Percentiles rank a stretch among this genome's conserved stretches.
phyloP scores from a whole-genome alignment of 2,113 vertebrate genomes.

The Proteles cristata region DNA sequence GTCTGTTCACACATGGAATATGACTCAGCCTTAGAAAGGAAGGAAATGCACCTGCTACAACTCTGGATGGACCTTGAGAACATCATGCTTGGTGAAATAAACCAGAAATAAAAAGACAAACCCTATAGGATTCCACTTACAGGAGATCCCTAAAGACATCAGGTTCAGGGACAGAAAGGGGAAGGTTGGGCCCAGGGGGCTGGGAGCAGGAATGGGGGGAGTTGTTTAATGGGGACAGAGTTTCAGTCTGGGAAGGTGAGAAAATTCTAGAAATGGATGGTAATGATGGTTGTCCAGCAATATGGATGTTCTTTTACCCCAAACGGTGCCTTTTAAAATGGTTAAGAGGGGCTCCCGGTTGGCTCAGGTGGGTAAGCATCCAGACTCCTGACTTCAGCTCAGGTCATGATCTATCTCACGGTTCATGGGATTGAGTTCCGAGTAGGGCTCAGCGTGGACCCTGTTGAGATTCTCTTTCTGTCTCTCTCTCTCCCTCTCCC shows the following conservation, averaged over 20 bases:
- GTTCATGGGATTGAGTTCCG: no score
- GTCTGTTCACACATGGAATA: rapidly evolving
- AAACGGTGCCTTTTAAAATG: no score
- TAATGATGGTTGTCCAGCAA: no score
- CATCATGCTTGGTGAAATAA: rapidly evolving
- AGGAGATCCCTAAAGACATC: neutral
- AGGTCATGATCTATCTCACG: neutral
- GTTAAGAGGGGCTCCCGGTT: neutral
- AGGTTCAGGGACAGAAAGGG: neutral
- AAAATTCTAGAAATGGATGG: neutral
- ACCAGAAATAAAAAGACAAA: no score
- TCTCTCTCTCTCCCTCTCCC: no score
- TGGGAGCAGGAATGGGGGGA: rapidly evolving
- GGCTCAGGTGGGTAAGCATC: neutral
- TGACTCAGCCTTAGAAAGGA: rapidly evolving
- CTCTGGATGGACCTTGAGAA: rapidly evolving
- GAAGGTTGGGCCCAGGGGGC: rapidly evolving
- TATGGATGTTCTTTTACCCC: rapidly evolving
- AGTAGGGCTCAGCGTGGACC: no score
- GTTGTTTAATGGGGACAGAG: rapidly evolving
- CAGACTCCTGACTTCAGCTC: neutral
- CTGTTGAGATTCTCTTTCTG: no score
- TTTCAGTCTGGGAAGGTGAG: rapidly evolving
- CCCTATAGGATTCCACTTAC: rapidly evolving
- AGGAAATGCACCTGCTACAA: rapidly evolving